These are phyloP conservation scores for Mesocentrotus franciscanus DNA, from an alignment of 53 echinoderm and acorn worm genomes.

Conservation along the genomic window DNA sequence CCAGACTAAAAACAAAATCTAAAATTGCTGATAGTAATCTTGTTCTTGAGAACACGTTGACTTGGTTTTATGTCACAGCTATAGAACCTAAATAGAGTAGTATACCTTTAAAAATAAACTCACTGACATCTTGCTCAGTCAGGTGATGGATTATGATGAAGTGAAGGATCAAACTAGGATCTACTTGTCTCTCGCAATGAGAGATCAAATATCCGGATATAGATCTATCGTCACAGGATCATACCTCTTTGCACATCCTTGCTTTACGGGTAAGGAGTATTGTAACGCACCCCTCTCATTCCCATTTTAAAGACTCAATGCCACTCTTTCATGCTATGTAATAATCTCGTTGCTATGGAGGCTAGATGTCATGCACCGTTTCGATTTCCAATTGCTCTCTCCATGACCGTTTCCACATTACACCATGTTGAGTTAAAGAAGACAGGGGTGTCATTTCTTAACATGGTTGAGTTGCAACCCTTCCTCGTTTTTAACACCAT, in stretches of 20 bases:
- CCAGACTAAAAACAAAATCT: background rate
- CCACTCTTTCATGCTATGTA: background rate
- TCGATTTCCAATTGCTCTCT: background rate
- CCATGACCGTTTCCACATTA: background rate
- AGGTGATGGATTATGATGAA: background rate
- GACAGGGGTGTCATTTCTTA: background rate
- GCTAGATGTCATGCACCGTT: background rate
- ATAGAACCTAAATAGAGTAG: background rate
- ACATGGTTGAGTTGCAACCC: background rate
- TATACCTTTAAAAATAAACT: background rate
- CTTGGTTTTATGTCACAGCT: background rate
- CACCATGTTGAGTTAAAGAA: background rate
- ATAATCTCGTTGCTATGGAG: background rate
- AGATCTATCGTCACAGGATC: background rate
- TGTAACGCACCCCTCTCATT: background rate
- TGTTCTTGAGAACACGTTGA: no score
- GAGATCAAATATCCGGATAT: background rate
- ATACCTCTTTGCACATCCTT: conserved; percentile 14
- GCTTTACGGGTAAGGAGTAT: background rate
- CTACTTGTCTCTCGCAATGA: background rate
- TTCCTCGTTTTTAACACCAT: background rate
- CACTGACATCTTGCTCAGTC: background rate
- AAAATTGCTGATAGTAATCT: background rate
- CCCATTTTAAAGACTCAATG: background rate
- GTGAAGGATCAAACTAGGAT: background rate